phyloP scores from a whole-genome alignment of 2,888 invertebrate species.

The Ophion costatus region DNA sequence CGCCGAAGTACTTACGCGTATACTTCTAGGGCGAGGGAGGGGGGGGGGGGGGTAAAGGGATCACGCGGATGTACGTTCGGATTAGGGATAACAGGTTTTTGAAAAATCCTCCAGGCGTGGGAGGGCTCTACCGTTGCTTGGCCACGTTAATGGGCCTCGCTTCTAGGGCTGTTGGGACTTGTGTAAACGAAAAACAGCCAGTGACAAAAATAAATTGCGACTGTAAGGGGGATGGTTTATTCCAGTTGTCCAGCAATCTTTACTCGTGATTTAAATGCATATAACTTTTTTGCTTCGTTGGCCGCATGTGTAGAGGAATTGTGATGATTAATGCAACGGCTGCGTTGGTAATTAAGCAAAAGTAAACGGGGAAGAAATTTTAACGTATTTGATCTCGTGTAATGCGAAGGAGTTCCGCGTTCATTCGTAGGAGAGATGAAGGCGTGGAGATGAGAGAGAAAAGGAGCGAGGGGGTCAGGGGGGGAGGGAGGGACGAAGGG shows the following conservation, averaged over 20 bases:
- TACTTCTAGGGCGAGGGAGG: conserved; percentile 27
- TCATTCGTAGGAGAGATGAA: conserved; percentile 25
- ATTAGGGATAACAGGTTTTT: conserved; percentile 41
- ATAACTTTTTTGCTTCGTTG: too few relatives aligned
- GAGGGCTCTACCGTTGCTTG: background rate
- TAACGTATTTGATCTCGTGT: background rate
- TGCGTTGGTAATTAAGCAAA: background rate
- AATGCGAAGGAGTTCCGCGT: background rate
- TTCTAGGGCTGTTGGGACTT: background rate
- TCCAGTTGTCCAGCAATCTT: too few relatives aligned
- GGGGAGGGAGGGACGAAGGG: conserved; percentile 23
- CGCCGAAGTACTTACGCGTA: conserved; percentile 47
- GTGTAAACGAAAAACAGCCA: too few relatives aligned
- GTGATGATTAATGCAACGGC: too few relatives aligned
- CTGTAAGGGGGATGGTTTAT: too few relatives aligned
- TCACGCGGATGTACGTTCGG: conserved; percentile 13
- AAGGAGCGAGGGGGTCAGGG: conserved; percentile 16
- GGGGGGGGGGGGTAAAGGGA: conserved; percentile 3
- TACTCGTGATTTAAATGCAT: too few relatives aligned
- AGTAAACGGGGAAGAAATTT: background rate
- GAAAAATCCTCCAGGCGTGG: background rate
- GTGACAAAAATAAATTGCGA: too few relatives aligned
- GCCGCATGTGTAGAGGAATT: too few relatives aligned
- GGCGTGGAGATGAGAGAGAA: conserved; percentile 31
- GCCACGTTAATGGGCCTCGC: background rate